Percentiles rank a stretch among this genome's conserved stretches.
Evolutionary conservation across 2,797 vertebrate species (phyloP).

Genomic region (Forpus xanthops): DNA sequence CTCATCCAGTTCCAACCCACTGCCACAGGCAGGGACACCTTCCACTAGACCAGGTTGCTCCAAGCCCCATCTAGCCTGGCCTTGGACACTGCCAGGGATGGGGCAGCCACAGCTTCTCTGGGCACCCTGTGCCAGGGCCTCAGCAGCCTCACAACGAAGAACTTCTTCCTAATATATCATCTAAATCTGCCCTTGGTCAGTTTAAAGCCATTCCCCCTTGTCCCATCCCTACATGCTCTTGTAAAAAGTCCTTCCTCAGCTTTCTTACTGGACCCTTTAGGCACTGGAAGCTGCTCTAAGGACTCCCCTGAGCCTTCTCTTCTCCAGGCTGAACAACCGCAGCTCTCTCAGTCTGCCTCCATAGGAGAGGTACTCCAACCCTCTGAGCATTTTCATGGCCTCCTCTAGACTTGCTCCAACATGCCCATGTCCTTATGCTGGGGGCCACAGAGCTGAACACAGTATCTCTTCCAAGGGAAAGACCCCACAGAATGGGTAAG

Average conservation of each 20-base stretch:
- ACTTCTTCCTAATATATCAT: background rate
- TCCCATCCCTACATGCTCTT: background rate
- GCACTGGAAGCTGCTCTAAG: background rate
- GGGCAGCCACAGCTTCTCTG: background rate
- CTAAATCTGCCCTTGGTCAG: background rate
- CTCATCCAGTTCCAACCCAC: background rate
- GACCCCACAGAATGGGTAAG: background rate
- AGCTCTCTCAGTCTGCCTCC: background rate
- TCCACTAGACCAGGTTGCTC: background rate
- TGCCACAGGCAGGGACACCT: background rate
- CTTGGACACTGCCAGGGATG: background rate
- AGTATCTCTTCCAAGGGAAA: background rate
- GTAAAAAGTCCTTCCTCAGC: background rate
- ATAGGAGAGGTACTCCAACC: background rate
- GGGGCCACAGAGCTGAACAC: background rate
- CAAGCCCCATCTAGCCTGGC: background rate
- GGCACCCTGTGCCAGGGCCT: background rate
- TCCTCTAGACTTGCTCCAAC: background rate
- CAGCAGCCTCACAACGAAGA: background rate
- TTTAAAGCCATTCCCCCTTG: background rate
- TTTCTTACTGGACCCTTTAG: background rate
- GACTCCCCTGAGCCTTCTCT: background rate
- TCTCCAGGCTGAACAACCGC: background rate
- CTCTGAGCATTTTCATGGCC: background rate
- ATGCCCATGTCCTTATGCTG: background rate